Evolutionary conservation across 1,140 invertebrate genomes (phyloP).

Genomic region (Bombus pascuorum): DNA sequence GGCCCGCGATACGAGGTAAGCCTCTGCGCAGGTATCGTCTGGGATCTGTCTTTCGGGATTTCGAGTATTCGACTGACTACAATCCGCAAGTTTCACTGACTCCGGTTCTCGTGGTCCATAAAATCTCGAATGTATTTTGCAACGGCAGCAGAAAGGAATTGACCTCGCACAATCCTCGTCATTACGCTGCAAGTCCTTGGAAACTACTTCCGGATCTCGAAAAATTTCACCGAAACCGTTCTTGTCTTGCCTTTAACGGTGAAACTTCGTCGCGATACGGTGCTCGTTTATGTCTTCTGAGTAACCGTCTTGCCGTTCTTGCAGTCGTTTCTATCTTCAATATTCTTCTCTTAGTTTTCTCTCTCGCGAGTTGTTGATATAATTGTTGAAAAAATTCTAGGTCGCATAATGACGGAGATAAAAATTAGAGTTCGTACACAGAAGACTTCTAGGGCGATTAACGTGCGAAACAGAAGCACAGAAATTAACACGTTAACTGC

Average conservation of each 20-base stretch:
- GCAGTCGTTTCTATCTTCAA: background rate
- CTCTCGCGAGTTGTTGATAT: background rate
- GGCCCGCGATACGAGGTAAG: background rate
- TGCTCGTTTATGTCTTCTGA: conserved; percentile 15
- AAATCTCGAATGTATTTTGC: conserved; percentile 70
- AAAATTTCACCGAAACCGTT: conserved; percentile 56
- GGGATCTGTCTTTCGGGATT: conserved; percentile 45
- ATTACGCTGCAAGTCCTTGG: conserved; percentile 57
- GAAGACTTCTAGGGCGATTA: background rate
- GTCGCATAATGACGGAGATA: too few relatives aligned
- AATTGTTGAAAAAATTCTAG: background rate
- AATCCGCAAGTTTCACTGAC: conserved; percentile 61
- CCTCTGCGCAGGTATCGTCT: conserved; percentile 1
- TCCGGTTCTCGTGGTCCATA: conserved; percentile 55
- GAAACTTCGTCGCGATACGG: conserved; percentile 44
- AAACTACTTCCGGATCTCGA: conserved; percentile 53
- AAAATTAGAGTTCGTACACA: background rate
- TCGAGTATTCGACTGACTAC: conserved; percentile 30
- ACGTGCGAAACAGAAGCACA: too few relatives aligned
- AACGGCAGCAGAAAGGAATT: conserved; percentile 69
- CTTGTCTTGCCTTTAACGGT: conserved; percentile 56
- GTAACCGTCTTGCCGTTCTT: background rate
- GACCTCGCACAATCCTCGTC: conserved; percentile 49
- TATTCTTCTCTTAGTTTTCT: background rate
- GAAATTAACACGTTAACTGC: too few relatives aligned